Conservation (phyloP, 1,140 invertebrate species). For the Penaeus vannamei region DNA sequence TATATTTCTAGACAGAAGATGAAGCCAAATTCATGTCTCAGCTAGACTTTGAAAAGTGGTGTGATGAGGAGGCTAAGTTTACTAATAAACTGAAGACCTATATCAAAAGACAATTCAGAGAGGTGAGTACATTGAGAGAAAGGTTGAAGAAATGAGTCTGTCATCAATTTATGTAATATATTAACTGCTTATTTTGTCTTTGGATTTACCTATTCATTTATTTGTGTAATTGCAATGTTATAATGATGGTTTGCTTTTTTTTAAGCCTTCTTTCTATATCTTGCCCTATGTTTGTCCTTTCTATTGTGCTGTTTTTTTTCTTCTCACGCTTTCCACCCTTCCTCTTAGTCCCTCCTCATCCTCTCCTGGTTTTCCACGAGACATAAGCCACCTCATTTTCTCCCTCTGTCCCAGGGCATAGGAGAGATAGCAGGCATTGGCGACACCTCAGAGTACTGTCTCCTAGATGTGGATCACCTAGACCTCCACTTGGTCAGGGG, state of each 20-base stretch:
- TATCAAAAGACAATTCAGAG: conserved; percentile 41
- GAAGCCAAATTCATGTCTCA: conserved; percentile 44
- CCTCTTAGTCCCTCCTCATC: too few species aligned
- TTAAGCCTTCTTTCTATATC: too few species aligned
- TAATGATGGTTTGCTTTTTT: too few species aligned
- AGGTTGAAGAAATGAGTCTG: too few species aligned
- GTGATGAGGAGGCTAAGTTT: conserved; percentile 39
- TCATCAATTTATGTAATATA: too few species aligned
- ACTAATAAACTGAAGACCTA: conserved; percentile 29
- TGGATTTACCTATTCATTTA: too few species aligned
- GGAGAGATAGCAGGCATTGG: conserved; percentile 23
- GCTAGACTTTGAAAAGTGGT: conserved; percentile 44
- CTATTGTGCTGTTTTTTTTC: too few species aligned
- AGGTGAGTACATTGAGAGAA: conserved; percentile 9
- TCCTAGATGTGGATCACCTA: conserved; percentile 18
- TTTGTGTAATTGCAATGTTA: too few species aligned
- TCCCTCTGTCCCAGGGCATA: conserved; percentile 28
- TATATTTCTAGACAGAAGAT: conserved; percentile 22
- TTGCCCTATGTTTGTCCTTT: too few species aligned
- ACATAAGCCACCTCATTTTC: neutral
- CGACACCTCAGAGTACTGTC: conserved; percentile 36
- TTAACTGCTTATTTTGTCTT: too few species aligned
- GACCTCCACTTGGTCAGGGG: conserved; percentile 42
- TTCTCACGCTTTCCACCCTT: too few species aligned
- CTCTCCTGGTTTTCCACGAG: too few species aligned